Evolutionary conservation across 2,797 vertebrate species (phyloP), one percentile per base, ranked within the genome.

Genomic region (Vespertilio murinus): DNA sequence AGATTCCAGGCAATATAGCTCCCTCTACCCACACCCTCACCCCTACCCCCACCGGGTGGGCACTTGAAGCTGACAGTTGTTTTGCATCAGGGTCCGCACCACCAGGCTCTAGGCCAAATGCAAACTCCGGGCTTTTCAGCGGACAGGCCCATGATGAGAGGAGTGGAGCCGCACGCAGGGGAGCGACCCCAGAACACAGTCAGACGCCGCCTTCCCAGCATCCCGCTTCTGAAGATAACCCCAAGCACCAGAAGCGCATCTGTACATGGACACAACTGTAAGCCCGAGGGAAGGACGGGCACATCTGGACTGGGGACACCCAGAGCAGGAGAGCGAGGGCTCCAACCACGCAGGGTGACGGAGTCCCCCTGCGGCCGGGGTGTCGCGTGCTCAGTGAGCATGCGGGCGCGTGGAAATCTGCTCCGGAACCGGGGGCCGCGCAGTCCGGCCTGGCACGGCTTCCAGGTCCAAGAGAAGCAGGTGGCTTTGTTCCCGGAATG

Each of bases 401-500:
- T 25, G 35, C 6, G 78, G 30, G 40, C 28, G 1, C 18, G 33
- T n/a, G 33, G 45, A 35, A 64, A 71, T n/a, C 40, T 30, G 87
- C 92, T 61, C 59, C 2, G 38, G 70, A 69, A 65, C 40, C 2
- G 12, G 54, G 4, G 67, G 71, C 91, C 14, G 16, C 42, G 17
- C 40, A 20, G 59, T 18, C 25, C 0, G 16, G 74, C 40, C 74
- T 30, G 40, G 33, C 5, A 14, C 23, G 17, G 70, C 84, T 33
- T 75, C 67, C 42, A 20, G 5, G 22, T 13, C 18, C 3, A 54
- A 65, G 47, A 17, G 42, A 38, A 70, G 33, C 52, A 8, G 59
- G 56, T 3, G 45, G 94, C 91, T 95, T 96, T 95, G 91, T 94
- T 93, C 49, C 73, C 25, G 5, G 22, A 77, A 52, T 35, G 33